Evolutionary conservation across 2,888 invertebrate genomes (phyloP), one percentile per base, ranked within the genome.

Genomic region (Drosophila seclusa): DNA sequence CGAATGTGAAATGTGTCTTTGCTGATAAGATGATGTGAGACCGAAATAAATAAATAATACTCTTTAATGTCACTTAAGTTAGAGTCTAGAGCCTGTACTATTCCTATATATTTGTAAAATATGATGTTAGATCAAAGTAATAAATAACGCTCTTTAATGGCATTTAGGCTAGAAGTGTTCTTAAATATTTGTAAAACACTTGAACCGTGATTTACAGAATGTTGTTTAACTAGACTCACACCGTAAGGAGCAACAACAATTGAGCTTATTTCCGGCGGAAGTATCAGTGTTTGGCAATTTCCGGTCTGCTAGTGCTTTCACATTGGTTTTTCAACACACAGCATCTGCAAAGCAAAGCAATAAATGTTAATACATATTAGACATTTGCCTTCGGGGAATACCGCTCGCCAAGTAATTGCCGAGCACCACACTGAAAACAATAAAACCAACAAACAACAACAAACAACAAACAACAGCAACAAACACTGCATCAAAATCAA

Each of bases 301-400:
- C 87, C 87, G 87, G 90, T 67, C 61, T 68, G 68, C 64, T 58
- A 57, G 61, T 68, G 76, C 73, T 53, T 52, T 57, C 67, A 69
- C 69, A 64, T 66, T 48, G 45, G 58, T 76, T 76, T 79, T 70
- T 68, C 59, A 63, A 67, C 64, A 67, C 78, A 54, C 50, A 57
- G 69, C 76, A 76, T 80, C 73, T 68, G 58, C 65, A 67, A 59
- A 59, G 55, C 66, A 75, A 61, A 59, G 78, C 90, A 89, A 84
- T 90, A 90, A 90, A 90, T 90, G 90, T 73, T 84, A 89, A 87
- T 90, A 90, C 68, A 74, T 86, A 84, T 84, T 90, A 90, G 83
- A 65, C 81, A 80, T 76, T 76, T 80, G 69, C 90, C 90, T 70
- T 50, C 55, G 60, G 68, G 76, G 59, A 49, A 49, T 67, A 62